These are phyloP conservation scores for Numenius phaeopus DNA, from an alignment of 2,797 vertebrate species.

Conservation along the genomic window DNA sequence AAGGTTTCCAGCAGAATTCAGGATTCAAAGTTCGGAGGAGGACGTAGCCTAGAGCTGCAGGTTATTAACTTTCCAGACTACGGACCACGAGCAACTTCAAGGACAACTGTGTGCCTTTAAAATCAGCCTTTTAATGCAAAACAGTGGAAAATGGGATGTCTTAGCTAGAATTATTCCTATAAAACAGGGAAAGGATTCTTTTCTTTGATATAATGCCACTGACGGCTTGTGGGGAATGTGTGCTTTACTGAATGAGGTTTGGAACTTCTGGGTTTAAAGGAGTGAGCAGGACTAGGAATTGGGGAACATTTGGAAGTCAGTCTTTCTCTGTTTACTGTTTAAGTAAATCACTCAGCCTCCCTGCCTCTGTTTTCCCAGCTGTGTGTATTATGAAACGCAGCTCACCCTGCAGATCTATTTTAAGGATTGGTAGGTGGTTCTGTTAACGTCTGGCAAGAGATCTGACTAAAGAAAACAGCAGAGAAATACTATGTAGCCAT, in stretches of 20 bases:
- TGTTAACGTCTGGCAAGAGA: neutral
- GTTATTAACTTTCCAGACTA: neutral
- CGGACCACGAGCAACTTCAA: neutral
- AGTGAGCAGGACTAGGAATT: neutral
- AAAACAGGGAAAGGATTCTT: neutral
- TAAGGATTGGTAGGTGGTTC: neutral
- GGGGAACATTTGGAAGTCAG: neutral
- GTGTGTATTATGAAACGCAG: neutral
- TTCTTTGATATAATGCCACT: neutral
- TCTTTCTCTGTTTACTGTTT: neutral
- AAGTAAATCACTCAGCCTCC: neutral
- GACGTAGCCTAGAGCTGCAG: neutral
- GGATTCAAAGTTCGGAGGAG: neutral
- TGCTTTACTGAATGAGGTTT: neutral
- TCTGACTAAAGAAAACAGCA: neutral
- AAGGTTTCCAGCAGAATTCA: neutral
- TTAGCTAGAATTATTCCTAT: neutral
- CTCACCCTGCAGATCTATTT: neutral
- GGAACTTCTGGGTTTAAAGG: neutral
- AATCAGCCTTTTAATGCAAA: neutral
- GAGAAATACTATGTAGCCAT: neutral
- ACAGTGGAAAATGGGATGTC: neutral
- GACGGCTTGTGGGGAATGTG: neutral
- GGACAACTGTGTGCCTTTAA: neutral
- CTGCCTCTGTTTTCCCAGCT: neutral